phyloP scores from a whole-genome alignment of 2,888 invertebrate species.

The Sarcophaga carnaria region DNA sequence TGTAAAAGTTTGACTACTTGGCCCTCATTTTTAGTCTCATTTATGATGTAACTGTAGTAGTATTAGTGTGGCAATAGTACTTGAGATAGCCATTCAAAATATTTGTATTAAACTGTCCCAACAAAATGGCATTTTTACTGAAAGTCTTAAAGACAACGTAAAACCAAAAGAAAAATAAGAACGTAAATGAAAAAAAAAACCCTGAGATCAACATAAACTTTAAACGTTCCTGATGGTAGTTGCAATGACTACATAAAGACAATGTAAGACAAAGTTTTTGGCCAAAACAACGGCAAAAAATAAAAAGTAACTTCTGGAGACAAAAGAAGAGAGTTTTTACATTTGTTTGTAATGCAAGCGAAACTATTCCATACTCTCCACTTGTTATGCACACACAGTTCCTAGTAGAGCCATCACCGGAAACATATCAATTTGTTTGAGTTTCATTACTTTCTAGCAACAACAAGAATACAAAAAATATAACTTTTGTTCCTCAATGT shows the following conservation, averaged over 20 bases:
- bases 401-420: slow-evolving; percentile 20
- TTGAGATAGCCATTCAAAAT: background rate
- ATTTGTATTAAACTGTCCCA: slow-evolving; percentile 1
- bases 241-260: background rate
- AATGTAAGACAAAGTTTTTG: background rate
- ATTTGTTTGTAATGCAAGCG: background rate
- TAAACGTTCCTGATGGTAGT: background rate
- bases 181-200: background rate
- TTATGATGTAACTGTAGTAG: background rate
- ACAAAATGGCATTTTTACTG: slow-evolving; percentile 37
- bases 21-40: background rate
- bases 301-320: background rate
- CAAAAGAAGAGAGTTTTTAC: background rate
- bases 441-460: slow-evolving; percentile 35
- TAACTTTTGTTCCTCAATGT: background rate
- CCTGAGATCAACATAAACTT: no score
- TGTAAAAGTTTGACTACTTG: background rate
- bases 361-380: background rate
- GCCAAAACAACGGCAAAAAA: background rate
- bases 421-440: slow-evolving; percentile 57
- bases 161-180: background rate
- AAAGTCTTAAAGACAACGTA: background rate
- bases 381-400: background rate
- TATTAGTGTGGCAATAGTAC: background rate
- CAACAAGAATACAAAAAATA: background rate